phyloP scores from a whole-genome alignment of 2,113 vertebrate genomes.

The Myiagra hebetior region DNA sequence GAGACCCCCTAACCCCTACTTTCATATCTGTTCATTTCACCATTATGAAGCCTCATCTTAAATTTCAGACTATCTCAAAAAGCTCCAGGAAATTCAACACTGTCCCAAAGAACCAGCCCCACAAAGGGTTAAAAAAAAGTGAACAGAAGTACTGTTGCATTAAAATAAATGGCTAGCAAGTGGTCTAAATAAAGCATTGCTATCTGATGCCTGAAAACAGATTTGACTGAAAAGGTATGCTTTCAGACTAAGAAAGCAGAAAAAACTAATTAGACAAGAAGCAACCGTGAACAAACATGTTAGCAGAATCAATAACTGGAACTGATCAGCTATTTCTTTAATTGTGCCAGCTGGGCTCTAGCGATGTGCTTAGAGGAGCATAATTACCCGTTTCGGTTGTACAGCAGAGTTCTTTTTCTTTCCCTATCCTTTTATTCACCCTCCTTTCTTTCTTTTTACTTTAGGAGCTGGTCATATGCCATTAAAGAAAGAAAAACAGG shows the following conservation, averaged over 20 bases:
- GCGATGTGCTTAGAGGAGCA: slow-evolving; percentile 69
- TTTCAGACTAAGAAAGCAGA: slow-evolving; percentile 78
- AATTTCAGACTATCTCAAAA: neutral
- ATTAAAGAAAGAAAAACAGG: slow-evolving; percentile 63
- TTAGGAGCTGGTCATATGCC: slow-evolving; percentile 56
- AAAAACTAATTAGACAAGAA: slow-evolving; percentile 83
- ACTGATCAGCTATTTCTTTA: slow-evolving; percentile 84
- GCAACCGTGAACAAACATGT: slow-evolving; percentile 80
- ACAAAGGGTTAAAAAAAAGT: slow-evolving; percentile 35
- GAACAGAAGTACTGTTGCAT: slow-evolving; percentile 54
- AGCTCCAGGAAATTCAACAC: slow-evolving; percentile 51
- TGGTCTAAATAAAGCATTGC: slow-evolving; percentile 55
- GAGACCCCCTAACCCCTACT: neutral
- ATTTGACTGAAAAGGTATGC: slow-evolving; percentile 75
- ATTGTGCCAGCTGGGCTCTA: slow-evolving; percentile 76
- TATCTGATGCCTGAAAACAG: slow-evolving; percentile 71
- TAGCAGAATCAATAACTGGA: slow-evolving; percentile 83
- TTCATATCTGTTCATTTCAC: neutral
- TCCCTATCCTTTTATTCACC: slow-evolving; percentile 15
- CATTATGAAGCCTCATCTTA: neutral
- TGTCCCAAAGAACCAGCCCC: neutral
- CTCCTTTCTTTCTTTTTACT: slow-evolving; percentile 27
- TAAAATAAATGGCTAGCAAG: slow-evolving; percentile 44
- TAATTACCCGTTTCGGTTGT: slow-evolving; percentile 67
- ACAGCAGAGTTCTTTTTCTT: slow-evolving; percentile 55